A percentile compares a stretch with the other conserved stretches of the same genome.
Evolutionary conservation across 2,113 vertebrate genomes (phyloP).

Genomic region (Malurus melanocephalus): DNA sequence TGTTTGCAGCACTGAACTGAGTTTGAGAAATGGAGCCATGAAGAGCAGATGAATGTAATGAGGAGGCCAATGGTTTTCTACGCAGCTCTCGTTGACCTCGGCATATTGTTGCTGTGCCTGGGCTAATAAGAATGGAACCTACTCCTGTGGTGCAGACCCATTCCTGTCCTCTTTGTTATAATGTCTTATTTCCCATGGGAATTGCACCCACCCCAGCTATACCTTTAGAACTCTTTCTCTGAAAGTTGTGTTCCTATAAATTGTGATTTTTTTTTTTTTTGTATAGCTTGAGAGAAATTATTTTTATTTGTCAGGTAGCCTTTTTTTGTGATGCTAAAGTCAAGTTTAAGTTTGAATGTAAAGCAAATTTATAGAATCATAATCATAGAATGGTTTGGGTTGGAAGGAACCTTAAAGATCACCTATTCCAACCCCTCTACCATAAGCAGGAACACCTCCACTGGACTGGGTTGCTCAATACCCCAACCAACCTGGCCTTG

Average conservation of each 20-base stretch:
- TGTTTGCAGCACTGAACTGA: background rate
- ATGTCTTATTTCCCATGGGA: background rate
- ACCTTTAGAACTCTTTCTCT: background rate
- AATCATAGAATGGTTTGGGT: background rate
- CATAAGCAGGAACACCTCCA: background rate
- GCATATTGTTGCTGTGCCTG: background rate
- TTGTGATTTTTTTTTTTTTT: background rate
- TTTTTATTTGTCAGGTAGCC: background rate
- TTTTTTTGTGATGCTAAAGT: background rate
- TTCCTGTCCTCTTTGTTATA: background rate
- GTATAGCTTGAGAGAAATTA: background rate
- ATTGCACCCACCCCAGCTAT: background rate
- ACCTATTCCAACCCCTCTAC: background rate
- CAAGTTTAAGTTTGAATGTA: background rate
- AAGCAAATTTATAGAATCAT: background rate
- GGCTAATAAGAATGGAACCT: background rate
- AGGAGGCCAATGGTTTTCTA: background rate
- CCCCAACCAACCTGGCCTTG: background rate
- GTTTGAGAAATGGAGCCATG: background rate
- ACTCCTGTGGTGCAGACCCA: background rate
- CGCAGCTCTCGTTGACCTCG: rapidly evolving
- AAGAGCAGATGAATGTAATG: background rate
- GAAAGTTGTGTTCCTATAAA: background rate
- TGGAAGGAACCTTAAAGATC: background rate
- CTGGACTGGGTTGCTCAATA: background rate